phyloP scores from a whole-genome alignment of 1,140 invertebrate species.

The Drosophila punjabiensis region DNA sequence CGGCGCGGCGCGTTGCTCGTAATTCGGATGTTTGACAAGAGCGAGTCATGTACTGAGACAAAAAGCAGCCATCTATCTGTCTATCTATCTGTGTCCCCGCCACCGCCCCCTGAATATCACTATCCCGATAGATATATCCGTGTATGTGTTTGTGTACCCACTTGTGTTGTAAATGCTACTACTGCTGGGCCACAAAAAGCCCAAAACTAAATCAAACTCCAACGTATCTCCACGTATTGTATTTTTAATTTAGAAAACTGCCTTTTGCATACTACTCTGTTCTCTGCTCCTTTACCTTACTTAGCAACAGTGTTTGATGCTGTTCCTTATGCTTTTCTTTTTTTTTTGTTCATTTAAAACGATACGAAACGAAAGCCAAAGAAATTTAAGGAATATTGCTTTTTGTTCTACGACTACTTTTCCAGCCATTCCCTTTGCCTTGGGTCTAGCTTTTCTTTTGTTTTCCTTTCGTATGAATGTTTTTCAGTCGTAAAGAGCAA shows the following conservation, averaged over 20 bases:
- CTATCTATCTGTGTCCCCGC: conserved; percentile 3
- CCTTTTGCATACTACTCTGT: conserved; percentile 39
- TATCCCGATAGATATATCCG: conserved; percentile 35
- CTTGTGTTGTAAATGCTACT: conserved; percentile 53
- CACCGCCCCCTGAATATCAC: conserved; percentile 22
- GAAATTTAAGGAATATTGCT: conserved; percentile 61
- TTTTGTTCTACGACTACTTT: conserved; percentile 65
- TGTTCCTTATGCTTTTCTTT: conserved; percentile 38
- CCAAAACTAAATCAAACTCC: conserved; percentile 68
- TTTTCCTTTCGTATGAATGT: conserved; percentile 52
- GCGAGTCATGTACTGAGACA: conserved; percentile 59
- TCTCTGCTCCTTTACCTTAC: conserved; percentile 24
- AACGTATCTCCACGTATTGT: conserved; percentile 44
- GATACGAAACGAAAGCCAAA: conserved; percentile 40
- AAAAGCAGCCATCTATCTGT: conserved; percentile 41
- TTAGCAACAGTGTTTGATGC: conserved; percentile 35
- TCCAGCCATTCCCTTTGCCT: conserved; percentile 9
- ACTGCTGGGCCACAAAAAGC: conserved; percentile 4
- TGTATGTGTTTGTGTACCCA: conserved; percentile 52
- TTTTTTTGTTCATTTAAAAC: conserved; percentile 37
- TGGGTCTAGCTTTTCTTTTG: conserved; percentile 50
- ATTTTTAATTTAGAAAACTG: conserved; percentile 67
- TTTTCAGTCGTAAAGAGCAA: conserved; percentile 40
- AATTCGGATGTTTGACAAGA: conserved; percentile 75
- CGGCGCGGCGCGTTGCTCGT: conserved; percentile 53